These are phyloP conservation scores for Megaleporinus macrocephalus DNA, from an alignment of 2,113 vertebrate genomes.

Conservation along the genomic window DNA sequence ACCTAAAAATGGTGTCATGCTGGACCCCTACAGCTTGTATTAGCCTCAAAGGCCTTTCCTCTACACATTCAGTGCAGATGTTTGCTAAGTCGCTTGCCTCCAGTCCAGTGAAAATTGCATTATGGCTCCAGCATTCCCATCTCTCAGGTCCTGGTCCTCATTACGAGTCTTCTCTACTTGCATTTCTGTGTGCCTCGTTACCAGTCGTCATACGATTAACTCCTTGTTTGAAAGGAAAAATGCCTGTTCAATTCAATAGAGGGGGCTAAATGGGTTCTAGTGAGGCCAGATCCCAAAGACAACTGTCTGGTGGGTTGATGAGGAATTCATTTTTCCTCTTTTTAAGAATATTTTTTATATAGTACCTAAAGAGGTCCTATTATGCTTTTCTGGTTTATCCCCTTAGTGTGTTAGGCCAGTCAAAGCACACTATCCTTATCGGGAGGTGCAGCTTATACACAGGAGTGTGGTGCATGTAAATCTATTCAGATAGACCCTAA, in stretches of 20 bases:
- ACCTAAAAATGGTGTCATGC: too few species aligned
- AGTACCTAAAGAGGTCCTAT: too few species aligned
- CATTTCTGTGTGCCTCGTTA: constrained; percentile 66
- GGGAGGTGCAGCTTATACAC: too few species aligned
- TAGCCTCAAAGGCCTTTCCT: not conserved
- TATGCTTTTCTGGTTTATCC: too few species aligned
- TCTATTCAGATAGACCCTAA: too few species aligned
- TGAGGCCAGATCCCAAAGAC: constrained; percentile 6
- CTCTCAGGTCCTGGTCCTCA: constrained; percentile 58
- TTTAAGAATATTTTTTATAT: too few species aligned
- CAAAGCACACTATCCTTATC: too few species aligned
- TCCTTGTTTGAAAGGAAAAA: constrained; percentile 72
- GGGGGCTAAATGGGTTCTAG: constrained; percentile 66
- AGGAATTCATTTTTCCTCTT: not conserved
- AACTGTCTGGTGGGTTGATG: not conserved
- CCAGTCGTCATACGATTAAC: constrained; percentile 65
- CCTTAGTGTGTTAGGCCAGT: too few species aligned
- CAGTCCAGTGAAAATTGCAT: not conserved
- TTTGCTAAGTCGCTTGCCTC: not conserved
- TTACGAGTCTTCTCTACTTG: constrained; percentile 67
- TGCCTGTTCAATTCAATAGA: constrained; percentile 75
- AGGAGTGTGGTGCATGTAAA: too few species aligned
- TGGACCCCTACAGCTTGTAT: not conserved
- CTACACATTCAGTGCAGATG: constrained; percentile 2
- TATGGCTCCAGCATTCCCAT: constrained; percentile 16